These are phyloP conservation scores for Halocaridina rubra DNA, from an alignment of 2,888 invertebrate genomes.

Conservation along the genomic window DNA sequence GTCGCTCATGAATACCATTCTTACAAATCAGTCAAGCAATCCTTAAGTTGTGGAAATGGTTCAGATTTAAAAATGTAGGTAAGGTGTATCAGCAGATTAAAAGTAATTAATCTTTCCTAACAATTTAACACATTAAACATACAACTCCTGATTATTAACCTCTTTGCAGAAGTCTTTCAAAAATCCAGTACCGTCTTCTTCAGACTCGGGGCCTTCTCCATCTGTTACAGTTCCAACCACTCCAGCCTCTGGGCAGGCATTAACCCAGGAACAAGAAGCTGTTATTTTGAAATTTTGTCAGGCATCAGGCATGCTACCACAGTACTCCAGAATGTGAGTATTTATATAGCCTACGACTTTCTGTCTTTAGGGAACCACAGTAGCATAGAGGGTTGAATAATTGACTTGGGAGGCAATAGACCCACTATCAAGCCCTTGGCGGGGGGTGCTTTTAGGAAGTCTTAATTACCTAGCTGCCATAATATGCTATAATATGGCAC, in stretches of 20 bases:
- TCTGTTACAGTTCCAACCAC: not conserved
- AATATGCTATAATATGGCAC: too few relatives aligned
- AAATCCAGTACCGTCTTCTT: not conserved
- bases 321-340: constrained; percentile 46
- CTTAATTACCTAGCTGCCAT: too few relatives aligned
- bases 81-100: too few relatives aligned
- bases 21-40: too few relatives aligned
- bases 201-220: not conserved
- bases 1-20: too few relatives aligned
- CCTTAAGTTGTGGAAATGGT: not conserved
- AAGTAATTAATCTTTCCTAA: too few relatives aligned
- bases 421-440: too few relatives aligned
- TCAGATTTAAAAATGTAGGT: not conserved
- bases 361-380: too few relatives aligned
- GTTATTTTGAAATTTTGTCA: constrained; percentile 39
- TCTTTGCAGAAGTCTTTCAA: constrained; percentile 33
- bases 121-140: too few relatives aligned
- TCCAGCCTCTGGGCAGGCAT: not conserved
- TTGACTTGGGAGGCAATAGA: too few relatives aligned
- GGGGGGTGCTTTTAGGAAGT: too few relatives aligned
- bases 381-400: too few relatives aligned
- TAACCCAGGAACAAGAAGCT: not conserved
- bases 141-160: not conserved
- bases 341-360: not conserved
- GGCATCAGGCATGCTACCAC: constrained; percentile 46